These are phyloP conservation scores for Chaetorhynchus papuensis DNA, from an alignment of 2,113 vertebrate genomes.

Conservation along the genomic window DNA sequence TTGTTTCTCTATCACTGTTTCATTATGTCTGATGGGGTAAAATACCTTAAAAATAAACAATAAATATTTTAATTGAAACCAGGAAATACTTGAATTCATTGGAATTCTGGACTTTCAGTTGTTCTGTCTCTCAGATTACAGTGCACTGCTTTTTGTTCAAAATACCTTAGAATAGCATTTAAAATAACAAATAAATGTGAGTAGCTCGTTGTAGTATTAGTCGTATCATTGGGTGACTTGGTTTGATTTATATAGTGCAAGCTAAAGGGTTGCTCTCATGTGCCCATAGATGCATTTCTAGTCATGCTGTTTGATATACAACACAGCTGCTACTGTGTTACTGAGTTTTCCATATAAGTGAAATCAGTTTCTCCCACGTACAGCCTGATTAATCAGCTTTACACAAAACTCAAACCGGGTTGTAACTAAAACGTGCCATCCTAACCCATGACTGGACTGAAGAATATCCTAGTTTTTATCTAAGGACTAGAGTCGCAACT, in stretches of 20 bases:
- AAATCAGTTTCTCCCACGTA: not conserved
- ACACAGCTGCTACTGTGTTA: not conserved
- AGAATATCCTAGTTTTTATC: not conserved
- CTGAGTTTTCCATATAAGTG: not conserved
- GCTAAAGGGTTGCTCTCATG: not conserved
- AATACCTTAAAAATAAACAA: not conserved
- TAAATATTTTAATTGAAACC: not conserved
- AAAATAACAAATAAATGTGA: not conserved
- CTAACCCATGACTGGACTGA: not conserved
- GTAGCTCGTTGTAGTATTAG: not conserved
- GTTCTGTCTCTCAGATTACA: not conserved
- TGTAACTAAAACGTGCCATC: not conserved
- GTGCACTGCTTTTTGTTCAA: not conserved
- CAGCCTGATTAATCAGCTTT: constrained; percentile 2
- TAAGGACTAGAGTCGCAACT: not conserved
- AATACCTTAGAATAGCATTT: not conserved
- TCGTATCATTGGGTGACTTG: not conserved
- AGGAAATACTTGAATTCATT: not conserved
- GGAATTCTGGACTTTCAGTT: not conserved
- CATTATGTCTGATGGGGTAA: not conserved
- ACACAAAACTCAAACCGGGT: not conserved
- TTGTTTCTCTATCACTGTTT: not conserved
- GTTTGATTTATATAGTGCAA: not conserved
- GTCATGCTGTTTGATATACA: not conserved
- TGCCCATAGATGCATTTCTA: not conserved